Evolutionary conservation across 2,797 vertebrate species (phyloP).

Genomic region (Pyrrhura leucotis): DNA sequence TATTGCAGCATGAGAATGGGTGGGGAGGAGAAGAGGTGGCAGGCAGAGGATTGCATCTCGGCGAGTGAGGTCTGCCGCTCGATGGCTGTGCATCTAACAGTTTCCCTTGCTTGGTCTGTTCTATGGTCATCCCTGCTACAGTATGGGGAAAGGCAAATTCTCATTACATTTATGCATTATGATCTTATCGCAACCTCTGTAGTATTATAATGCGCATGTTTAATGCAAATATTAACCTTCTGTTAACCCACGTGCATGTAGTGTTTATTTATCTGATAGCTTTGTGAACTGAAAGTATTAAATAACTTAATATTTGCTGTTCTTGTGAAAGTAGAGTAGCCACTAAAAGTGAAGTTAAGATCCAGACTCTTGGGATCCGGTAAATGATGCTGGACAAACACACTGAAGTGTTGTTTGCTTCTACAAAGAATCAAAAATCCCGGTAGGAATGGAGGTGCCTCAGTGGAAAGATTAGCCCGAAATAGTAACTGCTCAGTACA

Average conservation of each 20-base stretch:
- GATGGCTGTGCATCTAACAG: constrained; percentile 78
- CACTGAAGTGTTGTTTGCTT: not conserved
- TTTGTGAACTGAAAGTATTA: not conserved
- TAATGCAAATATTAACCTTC: constrained; percentile 2
- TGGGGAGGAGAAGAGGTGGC: not conserved
- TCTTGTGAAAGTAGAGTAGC: not conserved
- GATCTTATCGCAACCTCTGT: constrained; percentile 26
- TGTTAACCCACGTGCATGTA: constrained; percentile 56
- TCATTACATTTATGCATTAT: constrained; percentile 45
- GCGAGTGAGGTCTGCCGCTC: constrained; percentile 31
- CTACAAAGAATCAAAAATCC: not conserved
- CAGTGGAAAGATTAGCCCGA: not conserved
- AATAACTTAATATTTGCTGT: not conserved
- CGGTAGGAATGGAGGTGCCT: not conserved
- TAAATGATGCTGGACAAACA: not conserved
- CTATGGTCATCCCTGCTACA: constrained; percentile 65
- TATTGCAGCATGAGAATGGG: not conserved
- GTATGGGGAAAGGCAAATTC: constrained; percentile 67
- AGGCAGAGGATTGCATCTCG: not conserved
- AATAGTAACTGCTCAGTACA: constrained; percentile 27
- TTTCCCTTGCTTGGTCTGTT: constrained; percentile 78
- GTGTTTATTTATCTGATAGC: not conserved
- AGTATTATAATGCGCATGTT: constrained; percentile 53
- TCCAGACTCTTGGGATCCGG: not conserved
- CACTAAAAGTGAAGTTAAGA: not conserved